Conservation (phyloP, 30 jellyfish, hydroid and myxozoan species). For the Haliclystus octoradiatus region DNA sequence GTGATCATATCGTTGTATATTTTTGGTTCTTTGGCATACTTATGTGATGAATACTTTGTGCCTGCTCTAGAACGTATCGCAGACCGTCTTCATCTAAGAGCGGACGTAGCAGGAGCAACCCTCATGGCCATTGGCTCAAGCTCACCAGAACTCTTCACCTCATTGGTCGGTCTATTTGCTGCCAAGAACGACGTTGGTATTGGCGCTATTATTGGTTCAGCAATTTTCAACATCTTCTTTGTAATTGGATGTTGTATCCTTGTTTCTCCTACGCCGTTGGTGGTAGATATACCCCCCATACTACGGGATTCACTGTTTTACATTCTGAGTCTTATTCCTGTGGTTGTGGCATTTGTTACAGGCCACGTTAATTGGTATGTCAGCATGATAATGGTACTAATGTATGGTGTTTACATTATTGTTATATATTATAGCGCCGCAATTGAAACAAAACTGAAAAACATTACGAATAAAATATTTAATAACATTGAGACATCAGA, state of each 20-base stretch:
- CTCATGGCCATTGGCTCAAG: constrained; percentile 97
- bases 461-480: constrained; percentile 27
- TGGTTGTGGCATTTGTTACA: constrained; percentile 52
- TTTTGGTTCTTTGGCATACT: constrained; percentile 68
- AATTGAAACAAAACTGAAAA: constrained; percentile 23
- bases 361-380: constrained; percentile 68
- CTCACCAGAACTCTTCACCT: constrained; percentile 88
- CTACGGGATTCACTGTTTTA: constrained; percentile 55
- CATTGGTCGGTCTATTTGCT: constrained; percentile 72
- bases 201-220: constrained; percentile 74
- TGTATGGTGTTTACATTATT: constrained; percentile 47
- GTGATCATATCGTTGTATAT: constrained; percentile 65
- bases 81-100: constrained; percentile 43
- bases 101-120: constrained; percentile 99
- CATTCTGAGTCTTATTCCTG: constrained; percentile 36
- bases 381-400: constrained; percentile 36
- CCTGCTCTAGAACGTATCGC: constrained; percentile 84
- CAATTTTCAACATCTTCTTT: constrained; percentile 56
- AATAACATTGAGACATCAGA: constrained; percentile 16
- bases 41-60: constrained; percentile 83
- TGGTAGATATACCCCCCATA: constrained; percentile 47
- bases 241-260: constrained; percentile 60
- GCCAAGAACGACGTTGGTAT: constrained; percentile 76
- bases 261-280: constrained; percentile 34
- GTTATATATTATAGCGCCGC: constrained; percentile 54